Percentiles rank a stretch among this genome's conserved stretches.
These are phyloP conservation scores for Diacarnus erythraeanus DNA, from an alignment of 37 sponge, comb jelly and placozoan genomes.

Conservation along the genomic window DNA sequence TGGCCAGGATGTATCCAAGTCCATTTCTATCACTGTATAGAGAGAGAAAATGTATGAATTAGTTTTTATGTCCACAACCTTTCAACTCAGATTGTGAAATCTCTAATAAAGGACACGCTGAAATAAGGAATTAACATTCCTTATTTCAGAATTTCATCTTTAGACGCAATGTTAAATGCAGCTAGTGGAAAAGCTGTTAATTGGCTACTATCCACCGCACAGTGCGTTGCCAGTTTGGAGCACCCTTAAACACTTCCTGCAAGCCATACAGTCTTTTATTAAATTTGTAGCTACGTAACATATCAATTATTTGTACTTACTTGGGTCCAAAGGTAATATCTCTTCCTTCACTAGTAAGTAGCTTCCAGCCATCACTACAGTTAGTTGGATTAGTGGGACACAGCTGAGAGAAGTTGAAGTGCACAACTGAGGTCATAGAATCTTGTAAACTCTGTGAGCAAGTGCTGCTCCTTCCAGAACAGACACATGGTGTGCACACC, in stretches of 20 bases:
- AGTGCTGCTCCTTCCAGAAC: conserved; percentile 2
- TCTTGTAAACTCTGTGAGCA: conserved; percentile 15
- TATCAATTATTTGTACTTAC: background rate
- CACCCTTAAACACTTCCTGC: too few relatives aligned
- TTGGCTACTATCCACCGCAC: too few relatives aligned
- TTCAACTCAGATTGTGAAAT: too few relatives aligned
- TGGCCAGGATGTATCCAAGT: conserved; percentile 36
- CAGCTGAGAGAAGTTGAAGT: conserved; percentile 26
- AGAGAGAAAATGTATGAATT: too few relatives aligned
- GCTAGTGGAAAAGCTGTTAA: too few relatives aligned
- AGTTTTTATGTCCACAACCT: too few relatives aligned
- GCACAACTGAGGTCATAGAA: conserved; percentile 7
- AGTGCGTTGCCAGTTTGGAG: too few relatives aligned
- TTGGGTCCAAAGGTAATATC: conserved; percentile 28
- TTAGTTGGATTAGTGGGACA: conserved; percentile 6
- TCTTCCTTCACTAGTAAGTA: conserved; percentile 13
- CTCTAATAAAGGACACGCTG: too few relatives aligned
- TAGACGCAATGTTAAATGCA: too few relatives aligned
- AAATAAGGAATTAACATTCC: too few relatives aligned
- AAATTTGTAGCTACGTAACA: background rate
- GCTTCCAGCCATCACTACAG: conserved; percentile 56
- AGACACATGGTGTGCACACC: conserved; percentile 28
- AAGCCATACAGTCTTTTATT: too few relatives aligned
- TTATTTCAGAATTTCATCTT: too few relatives aligned
- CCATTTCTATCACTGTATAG: conserved; percentile 42